These are phyloP conservation scores for Passer domesticus DNA, from an alignment of 2,113 vertebrate species.

Conservation along the genomic window DNA sequence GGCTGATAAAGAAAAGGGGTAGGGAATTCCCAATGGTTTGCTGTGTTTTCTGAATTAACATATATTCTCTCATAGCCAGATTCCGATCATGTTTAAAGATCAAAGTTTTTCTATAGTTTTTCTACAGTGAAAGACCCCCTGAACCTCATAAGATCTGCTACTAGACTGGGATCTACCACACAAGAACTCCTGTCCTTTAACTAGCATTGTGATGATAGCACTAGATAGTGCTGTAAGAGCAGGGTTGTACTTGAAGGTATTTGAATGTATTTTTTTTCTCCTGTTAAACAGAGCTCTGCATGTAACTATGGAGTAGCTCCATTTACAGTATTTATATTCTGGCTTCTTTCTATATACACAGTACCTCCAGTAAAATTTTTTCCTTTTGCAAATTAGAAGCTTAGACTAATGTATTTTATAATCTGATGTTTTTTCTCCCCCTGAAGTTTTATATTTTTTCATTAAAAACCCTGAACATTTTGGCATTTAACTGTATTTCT, in stretches of 20 bases:
- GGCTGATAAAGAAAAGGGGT: background rate
- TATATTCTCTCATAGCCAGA: background rate
- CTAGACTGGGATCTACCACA: background rate
- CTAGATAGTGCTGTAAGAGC: background rate
- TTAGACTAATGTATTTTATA: background rate
- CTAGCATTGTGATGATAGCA: no score
- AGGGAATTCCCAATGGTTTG: background rate
- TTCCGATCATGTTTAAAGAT: background rate
- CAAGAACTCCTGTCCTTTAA: background rate
- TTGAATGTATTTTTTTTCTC: background rate
- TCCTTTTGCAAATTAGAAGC: background rate
- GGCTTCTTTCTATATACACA: background rate
- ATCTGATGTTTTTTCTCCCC: background rate
- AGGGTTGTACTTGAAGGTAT: background rate
- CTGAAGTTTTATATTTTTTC: background rate
- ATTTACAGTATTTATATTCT: background rate
- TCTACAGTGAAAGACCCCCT: background rate
- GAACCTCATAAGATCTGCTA: background rate
- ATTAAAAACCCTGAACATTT: fast-evolving
- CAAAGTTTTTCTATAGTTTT: background rate
- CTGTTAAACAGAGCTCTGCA: background rate
- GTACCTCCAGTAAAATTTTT: background rate
- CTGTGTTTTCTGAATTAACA: background rate
- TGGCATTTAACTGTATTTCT: background rate
- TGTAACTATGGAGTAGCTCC: background rate